Evolutionary conservation across 2,113 vertebrate species (phyloP), one percentile per base, ranked within the genome.

Genomic region (Carollia perspicillata): DNA sequence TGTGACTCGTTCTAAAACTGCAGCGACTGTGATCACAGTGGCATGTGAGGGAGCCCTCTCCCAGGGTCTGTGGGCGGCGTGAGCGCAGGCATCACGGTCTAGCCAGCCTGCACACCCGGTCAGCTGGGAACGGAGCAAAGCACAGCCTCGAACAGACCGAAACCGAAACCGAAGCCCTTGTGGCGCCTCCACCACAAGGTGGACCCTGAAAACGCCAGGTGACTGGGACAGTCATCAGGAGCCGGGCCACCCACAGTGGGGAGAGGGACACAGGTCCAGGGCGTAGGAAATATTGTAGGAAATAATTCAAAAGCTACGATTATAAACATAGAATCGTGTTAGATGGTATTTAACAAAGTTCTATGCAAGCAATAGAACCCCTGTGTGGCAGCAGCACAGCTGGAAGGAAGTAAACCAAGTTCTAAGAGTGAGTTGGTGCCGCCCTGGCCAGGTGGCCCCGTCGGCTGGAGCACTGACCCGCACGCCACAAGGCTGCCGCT

Each of bases 191-290:
- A 8, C 0, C 3, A 1, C 2, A 7, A 22, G 35, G 16, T 4
- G 18, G 44, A 26, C 18, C 22, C 68, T 44, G 71, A 69, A 94
- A 22, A 42, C 3, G 23, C 85, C 58, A 35, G 9, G 42, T 17
- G 37, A 69, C 49, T 47, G 9, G 16, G 60, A 79, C 1, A 42
- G 26, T 30, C 6, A 0, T 28, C 0, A 0, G 71, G 5, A 1
- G 51, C 28, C 16, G 6, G 12, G 47, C 8, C 12, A 5, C 2
- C 22, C 0, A 0, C 60, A 22, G 9, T 0, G 4, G 20, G 6
- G 17, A 33, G 28, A 11, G 35, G 6, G 55, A n/a, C 3, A 0
- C 26, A 3, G 13, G 66, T 17, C 72, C 30, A 60, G 11, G 33
- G 33, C 26, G 4, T 26, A 1, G n/a, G 33, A 90, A 47, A 49